Percentiles rank a stretch among this genome's conserved stretches.
Conservation (phyloP, 2,113 vertebrate species). For the Chloebia gouldiae region DNA sequence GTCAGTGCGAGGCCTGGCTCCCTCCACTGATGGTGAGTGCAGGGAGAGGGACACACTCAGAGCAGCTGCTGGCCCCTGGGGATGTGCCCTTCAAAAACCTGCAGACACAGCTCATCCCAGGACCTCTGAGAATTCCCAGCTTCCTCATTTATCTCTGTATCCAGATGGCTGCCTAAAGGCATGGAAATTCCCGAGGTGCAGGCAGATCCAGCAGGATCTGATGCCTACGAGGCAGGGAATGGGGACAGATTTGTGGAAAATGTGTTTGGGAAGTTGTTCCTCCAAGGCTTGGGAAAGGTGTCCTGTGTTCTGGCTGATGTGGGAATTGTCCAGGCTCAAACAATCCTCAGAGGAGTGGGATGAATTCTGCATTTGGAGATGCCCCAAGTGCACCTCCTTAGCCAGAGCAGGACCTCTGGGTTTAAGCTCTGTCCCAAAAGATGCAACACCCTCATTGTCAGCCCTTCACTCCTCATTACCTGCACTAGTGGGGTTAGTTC, state of each 20-base stretch:
- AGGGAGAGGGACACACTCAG: background rate
- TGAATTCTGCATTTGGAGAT: background rate
- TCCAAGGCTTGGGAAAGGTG: too few relatives aligned
- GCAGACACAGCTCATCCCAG: background rate
- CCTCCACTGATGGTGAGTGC: fast-evolving
- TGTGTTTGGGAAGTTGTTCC: fast-evolving
- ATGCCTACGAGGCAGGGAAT: background rate
- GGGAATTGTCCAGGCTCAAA: background rate
- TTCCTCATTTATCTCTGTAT: background rate
- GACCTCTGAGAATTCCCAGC: background rate
- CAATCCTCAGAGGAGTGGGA: fast-evolving
- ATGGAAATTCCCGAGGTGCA: background rate
- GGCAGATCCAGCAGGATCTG: background rate
- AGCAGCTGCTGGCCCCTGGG: background rate
- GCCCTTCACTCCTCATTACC: background rate
- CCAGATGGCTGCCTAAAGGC: background rate
- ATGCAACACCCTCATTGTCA: fast-evolving
- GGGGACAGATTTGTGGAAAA: background rate
- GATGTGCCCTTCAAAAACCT: background rate
- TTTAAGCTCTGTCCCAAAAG: background rate
- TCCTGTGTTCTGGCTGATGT: background rate
- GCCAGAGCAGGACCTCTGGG: fast-evolving
- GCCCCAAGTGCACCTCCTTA: fast-evolving
- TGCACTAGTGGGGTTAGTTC: background rate
- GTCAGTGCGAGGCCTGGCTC: background rate